These are phyloP conservation scores for Philopedon plagiatum DNA, from an alignment of 2,888 invertebrate genomes.

Conservation along the genomic window DNA sequence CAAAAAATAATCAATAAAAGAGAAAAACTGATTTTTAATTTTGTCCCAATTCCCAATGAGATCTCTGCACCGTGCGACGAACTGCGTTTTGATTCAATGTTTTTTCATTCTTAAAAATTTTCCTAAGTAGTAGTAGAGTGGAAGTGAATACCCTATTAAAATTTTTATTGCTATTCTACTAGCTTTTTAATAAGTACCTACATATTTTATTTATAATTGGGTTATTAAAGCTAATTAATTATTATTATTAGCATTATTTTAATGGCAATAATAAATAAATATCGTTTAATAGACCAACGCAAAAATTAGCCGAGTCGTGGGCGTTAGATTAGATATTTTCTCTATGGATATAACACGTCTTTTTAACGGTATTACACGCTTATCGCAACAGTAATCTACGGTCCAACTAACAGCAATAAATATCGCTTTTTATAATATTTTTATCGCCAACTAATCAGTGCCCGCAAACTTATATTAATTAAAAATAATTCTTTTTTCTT, in stretches of 20 bases:
- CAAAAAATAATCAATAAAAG: no score
- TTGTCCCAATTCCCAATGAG: no score
- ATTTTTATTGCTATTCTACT: background rate
- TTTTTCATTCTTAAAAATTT: no score
- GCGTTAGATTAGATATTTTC: background rate
- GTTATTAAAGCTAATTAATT: background rate
- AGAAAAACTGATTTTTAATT: no score
- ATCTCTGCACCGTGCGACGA: no score
- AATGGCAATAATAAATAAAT: background rate
- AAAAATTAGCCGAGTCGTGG: background rate
- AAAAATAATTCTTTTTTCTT: slow-evolving; percentile 5
- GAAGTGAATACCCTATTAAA: no score
- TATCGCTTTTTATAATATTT: background rate
- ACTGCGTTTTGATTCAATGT: no score
- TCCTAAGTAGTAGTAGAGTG: no score
- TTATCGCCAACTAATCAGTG: background rate
- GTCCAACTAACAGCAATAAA: background rate
- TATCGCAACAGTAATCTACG: background rate
- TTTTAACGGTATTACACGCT: background rate
- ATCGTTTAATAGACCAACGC: background rate
- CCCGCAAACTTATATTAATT: background rate
- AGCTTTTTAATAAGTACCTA: background rate
- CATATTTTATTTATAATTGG: background rate
- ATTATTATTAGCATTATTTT: background rate
- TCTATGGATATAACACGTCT: background rate